Evolutionary conservation across 2,113 vertebrate genomes (phyloP).

Genomic region (Myotis yumanensis): DNA sequence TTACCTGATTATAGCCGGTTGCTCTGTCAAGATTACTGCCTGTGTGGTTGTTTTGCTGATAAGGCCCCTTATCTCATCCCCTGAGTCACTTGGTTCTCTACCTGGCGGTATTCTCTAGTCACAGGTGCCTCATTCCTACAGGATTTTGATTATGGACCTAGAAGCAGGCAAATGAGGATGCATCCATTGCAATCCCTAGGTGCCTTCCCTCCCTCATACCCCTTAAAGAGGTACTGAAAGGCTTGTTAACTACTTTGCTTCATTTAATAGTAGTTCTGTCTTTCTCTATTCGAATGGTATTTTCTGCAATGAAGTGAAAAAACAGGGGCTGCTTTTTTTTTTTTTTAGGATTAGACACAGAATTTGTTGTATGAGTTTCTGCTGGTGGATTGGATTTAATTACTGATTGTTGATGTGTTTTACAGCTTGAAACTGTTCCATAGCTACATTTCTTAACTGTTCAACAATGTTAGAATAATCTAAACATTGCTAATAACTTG

Average conservation of each 20-base stretch:
- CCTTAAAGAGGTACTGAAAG: background rate
- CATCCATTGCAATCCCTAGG: background rate
- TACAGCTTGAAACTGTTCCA: background rate
- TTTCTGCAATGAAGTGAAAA: background rate
- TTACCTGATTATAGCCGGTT: constrained; percentile 34
- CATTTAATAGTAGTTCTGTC: background rate
- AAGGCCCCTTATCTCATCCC: background rate
- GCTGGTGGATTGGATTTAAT: background rate
- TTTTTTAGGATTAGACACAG: background rate
- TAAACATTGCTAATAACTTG: background rate
- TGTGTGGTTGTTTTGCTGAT: background rate
- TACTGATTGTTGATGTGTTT: background rate
- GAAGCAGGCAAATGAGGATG: background rate
- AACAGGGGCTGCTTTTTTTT: background rate
- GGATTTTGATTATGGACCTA: constrained; percentile 35
- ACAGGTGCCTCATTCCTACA: background rate
- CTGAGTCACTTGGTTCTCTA: background rate
- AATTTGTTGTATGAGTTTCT: background rate
- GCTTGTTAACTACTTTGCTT: background rate
- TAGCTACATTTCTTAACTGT: background rate
- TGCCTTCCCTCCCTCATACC: background rate
- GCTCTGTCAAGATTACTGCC: background rate
- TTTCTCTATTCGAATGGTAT: background rate
- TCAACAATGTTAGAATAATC: background rate
- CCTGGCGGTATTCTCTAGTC: background rate